These are phyloP conservation scores for Torymus aiolomorphi DNA, from an alignment of 2,888 invertebrate species.

Conservation along the genomic window DNA sequence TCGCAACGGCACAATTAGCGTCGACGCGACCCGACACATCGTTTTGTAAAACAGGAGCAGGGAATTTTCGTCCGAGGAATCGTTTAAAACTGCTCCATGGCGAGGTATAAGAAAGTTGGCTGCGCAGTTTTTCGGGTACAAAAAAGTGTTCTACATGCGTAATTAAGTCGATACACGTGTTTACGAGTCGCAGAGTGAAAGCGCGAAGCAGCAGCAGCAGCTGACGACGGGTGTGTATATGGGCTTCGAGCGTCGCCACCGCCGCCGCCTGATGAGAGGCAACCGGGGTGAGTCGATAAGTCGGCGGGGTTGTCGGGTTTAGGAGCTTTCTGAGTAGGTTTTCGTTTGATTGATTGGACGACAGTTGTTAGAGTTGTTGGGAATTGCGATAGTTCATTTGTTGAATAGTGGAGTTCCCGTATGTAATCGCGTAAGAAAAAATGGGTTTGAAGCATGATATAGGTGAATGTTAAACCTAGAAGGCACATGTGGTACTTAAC, in stretches of 20 bases:
- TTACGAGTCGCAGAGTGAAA: conserved; percentile 49
- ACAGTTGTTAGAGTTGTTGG: no score
- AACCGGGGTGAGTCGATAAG: not conserved
- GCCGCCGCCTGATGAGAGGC: conserved; percentile 23
- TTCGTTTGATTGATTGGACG: no score
- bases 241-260: not conserved
- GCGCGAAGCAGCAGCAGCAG: conserved; percentile 31
- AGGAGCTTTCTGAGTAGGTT: not conserved
- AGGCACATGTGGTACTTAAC: no score
- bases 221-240: conserved; percentile 5
- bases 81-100: conserved; percentile 18
- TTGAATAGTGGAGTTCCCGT: no score
- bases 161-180: conserved; percentile 54
- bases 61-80: conserved; percentile 9
- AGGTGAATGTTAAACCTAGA: no score
- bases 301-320: conserved; percentile 13
- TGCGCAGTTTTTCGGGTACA: not conserved
- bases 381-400: no score
- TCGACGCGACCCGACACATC: no score
- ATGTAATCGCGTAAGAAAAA: no score
- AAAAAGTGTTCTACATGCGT: conserved; percentile 55
- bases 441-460: no score
- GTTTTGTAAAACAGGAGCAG: conserved; percentile 12
- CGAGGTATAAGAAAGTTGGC: conserved; percentile 29
- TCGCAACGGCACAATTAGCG: no score